Evolutionary conservation across 2,113 vertebrate genomes (phyloP).

Genomic region (Petaurus breviceps): DNA sequence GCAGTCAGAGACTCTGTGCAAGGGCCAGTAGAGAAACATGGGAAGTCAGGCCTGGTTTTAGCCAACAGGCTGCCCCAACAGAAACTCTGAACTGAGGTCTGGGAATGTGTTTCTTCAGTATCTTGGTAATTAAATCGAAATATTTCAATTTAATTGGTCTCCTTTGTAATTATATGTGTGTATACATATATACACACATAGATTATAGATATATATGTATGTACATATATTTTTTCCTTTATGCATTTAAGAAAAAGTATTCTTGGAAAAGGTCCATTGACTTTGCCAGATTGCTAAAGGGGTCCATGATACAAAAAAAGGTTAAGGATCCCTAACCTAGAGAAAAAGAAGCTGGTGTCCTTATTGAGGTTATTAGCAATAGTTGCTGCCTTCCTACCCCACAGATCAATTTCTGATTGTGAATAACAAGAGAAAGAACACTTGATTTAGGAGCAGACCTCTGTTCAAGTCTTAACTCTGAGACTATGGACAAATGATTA

Average conservation of each 20-base stretch:
- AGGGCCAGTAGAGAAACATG: not conserved
- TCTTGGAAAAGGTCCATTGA: constrained; percentile 5
- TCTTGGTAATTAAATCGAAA: not conserved
- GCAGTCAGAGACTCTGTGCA: not conserved
- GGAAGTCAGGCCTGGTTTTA: not conserved
- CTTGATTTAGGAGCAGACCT: not conserved
- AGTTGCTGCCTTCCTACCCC: not conserved
- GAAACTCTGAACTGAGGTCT: not conserved
- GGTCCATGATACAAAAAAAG: constrained; percentile 11
- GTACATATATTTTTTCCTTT: not conserved
- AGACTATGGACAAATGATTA: not conserved
- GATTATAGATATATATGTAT: not conserved
- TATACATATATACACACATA: not conserved
- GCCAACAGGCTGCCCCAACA: not conserved
- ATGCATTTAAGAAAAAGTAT: not conserved
- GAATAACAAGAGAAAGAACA: not conserved
- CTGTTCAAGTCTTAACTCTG: not conserved
- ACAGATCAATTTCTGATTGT: not conserved
- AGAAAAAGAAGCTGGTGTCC: not conserved
- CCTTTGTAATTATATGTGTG: not conserved
- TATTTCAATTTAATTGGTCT: not conserved
- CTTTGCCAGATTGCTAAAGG: constrained; percentile 17
- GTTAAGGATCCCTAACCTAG: not conserved
- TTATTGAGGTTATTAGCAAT: not conserved
- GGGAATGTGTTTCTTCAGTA: not conserved